Evolutionary conservation across 2,797 vertebrate species (phyloP).

Genomic region (Potorous gilbertii): DNA sequence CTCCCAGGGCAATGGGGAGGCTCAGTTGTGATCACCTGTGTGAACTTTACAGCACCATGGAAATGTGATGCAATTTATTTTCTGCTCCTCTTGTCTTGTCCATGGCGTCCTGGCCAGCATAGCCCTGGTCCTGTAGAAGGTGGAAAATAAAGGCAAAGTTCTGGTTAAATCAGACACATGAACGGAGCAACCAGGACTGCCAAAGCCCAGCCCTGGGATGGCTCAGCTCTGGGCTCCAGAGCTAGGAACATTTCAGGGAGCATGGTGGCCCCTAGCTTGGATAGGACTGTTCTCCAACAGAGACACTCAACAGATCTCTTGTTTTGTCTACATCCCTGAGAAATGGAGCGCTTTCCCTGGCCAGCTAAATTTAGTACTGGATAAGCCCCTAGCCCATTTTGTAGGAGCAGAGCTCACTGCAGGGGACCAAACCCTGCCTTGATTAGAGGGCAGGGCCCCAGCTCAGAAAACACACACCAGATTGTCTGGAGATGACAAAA

Average conservation of each 20-base stretch:
- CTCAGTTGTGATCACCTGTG: neutral
- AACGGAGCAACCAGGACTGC: neutral
- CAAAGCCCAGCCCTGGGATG: neutral
- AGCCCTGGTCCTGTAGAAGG: neutral
- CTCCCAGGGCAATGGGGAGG: neutral
- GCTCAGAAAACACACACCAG: slow-evolving; percentile 72
- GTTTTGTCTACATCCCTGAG: slow-evolving; percentile 8
- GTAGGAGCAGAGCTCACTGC: slow-evolving; percentile 69
- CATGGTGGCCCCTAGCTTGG: slow-evolving; percentile 2
- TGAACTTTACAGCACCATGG: neutral
- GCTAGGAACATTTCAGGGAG: slow-evolving; percentile 1
- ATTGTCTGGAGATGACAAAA: slow-evolving; percentile 75
- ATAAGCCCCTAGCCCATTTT: slow-evolving; percentile 59
- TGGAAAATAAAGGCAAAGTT: neutral
- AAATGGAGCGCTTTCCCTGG: slow-evolving; percentile 39
- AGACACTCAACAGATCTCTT: slow-evolving; percentile 26
- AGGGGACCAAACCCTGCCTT: slow-evolving; percentile 50
- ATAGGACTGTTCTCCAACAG: neutral
- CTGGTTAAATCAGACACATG: neutral
- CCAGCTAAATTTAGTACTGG: slow-evolving; percentile 67
- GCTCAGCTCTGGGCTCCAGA: neutral
- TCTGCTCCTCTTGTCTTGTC: neutral
- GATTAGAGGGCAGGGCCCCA: slow-evolving; percentile 66
- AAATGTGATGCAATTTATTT: neutral
- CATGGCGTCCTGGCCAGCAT: neutral